Conservation (phyloP, 2,113 vertebrate species). For the Coreoperca whiteheadi region DNA sequence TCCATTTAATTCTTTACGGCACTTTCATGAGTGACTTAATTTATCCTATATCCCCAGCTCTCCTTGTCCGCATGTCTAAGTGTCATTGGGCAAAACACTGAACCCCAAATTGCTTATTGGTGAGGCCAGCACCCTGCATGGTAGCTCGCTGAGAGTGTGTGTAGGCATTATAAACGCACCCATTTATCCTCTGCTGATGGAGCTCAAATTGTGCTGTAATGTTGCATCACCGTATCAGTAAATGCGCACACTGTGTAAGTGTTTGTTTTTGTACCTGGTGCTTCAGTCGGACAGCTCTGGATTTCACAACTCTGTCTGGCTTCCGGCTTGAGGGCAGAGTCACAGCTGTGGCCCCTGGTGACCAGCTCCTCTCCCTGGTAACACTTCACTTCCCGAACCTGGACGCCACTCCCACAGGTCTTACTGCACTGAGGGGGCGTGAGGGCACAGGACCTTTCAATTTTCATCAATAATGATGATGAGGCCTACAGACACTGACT, state of each 20-base stretch:
- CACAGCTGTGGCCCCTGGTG: constrained; percentile 84
- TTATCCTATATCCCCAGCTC: too few species aligned
- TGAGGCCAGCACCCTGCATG: too few species aligned
- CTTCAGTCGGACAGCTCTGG: constrained; percentile 83
- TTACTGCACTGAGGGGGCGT: constrained; percentile 88
- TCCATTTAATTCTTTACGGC: neutral
- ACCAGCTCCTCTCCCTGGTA: constrained; percentile 86
- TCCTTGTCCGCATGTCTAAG: too few species aligned
- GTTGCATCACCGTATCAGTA: constrained; percentile 12
- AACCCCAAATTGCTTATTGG: too few species aligned
- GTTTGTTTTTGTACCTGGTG: constrained; percentile 76
- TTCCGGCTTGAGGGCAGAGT: constrained; percentile 83
- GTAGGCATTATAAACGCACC: too few species aligned
- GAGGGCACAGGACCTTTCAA: neutral
- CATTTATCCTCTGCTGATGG: neutral
- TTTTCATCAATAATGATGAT: neutral
- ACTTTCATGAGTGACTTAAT: neutral
- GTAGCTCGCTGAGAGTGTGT: too few species aligned
- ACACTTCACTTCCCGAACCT: constrained; percentile 88
- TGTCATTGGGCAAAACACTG: too few species aligned
- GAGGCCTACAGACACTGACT: neutral
- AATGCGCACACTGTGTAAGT: neutral
- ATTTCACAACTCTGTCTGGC: constrained; percentile 84
- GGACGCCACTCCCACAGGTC: constrained; percentile 87
- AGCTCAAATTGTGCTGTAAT: neutral